A percentile compares a stretch with the other conserved stretches of the same genome.
Evolutionary conservation across 2,113 vertebrate genomes (phyloP).

Genomic region (Brachionichthys hirsutus): DNA sequence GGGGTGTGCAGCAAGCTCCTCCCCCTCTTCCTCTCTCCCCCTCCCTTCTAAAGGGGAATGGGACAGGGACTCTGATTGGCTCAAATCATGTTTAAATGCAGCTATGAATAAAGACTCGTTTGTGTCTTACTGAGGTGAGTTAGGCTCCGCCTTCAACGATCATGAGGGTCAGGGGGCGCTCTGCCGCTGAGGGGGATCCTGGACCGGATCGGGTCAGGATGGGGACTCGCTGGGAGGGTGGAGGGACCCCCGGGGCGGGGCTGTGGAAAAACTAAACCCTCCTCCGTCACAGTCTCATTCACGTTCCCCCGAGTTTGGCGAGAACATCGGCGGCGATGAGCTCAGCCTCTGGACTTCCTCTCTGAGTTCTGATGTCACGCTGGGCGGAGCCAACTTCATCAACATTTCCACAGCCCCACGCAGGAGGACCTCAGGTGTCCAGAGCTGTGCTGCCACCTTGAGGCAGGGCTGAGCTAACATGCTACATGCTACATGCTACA

Average conservation of each 20-base stretch:
- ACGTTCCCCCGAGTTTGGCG: slow-evolving; percentile 9
- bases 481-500: slow-evolving; percentile 62
- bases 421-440: slow-evolving; percentile 52
- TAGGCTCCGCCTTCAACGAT: too few species aligned
- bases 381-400: slow-evolving; percentile 52
- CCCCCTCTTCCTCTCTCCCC: too few species aligned
- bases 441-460: slow-evolving; percentile 52
- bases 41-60: too few species aligned
- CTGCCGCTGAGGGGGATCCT: too few species aligned
- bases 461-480: slow-evolving; percentile 50
- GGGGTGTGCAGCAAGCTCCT: too few species aligned
- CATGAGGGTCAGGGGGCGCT: too few species aligned
- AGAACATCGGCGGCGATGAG: too few species aligned
- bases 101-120: too few species aligned
- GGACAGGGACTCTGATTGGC: too few species aligned
- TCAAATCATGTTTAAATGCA: too few species aligned
- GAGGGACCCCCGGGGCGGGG: slow-evolving; percentile 53
- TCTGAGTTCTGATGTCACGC: slow-evolving; percentile 28
- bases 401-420: slow-evolving; percentile 69
- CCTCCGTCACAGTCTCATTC: slow-evolving; percentile 25
- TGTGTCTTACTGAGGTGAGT: too few species aligned
- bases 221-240: slow-evolving; percentile 16
- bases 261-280: slow-evolving; percentile 32
- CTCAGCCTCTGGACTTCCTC: slow-evolving; percentile 22
- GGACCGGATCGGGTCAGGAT: too few species aligned